Percentiles rank a stretch among this genome's conserved stretches.
These are phyloP conservation scores for Melanotaenia trifasciata DNA, from an alignment of 2,797 vertebrate genomes.

Conservation along the genomic window DNA sequence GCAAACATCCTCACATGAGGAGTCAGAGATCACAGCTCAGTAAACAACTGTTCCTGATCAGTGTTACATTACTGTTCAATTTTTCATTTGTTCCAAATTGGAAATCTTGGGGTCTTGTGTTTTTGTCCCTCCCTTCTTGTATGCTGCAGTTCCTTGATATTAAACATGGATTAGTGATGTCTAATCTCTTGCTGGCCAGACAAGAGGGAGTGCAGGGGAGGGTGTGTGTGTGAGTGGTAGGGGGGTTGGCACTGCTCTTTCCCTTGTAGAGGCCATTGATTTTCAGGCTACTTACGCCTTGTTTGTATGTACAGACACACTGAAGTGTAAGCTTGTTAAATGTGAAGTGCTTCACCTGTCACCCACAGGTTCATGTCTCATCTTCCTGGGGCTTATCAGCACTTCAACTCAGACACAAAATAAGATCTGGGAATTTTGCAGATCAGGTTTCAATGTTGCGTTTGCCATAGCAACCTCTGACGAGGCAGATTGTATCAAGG, in stretches of 20 bases:
- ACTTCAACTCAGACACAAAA: conserved; percentile 23
- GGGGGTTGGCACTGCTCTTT: conserved; percentile 16
- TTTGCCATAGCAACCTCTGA: conserved; percentile 23
- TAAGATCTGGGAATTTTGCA: conserved; percentile 42
- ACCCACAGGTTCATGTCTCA: conserved; percentile 57
- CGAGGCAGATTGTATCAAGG: conserved; percentile 41
- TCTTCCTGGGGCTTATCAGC: conserved; percentile 69
- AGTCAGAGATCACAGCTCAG: conserved; percentile 79
- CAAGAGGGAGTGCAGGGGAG: conserved; percentile 28
- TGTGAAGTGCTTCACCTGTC: conserved; percentile 81
- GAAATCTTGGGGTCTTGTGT: conserved; percentile 63
- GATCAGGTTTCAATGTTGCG: conserved; percentile 61
- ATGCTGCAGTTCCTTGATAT: conserved; percentile 69
- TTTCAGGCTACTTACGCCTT: conserved; percentile 77
- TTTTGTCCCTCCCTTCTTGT: conserved; percentile 38
- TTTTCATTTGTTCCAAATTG: conserved; percentile 85
- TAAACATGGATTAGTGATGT: conserved; percentile 83
- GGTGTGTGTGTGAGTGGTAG: not conserved
- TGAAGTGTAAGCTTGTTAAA: conserved; percentile 80
- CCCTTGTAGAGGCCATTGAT: conserved; percentile 68
- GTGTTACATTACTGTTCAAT: conserved; percentile 83
- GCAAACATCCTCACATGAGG: conserved; percentile 59
- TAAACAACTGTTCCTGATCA: conserved; percentile 84
- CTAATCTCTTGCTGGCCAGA: conserved; percentile 60
- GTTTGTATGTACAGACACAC: conserved; percentile 83